Percentiles rank a stretch among this genome's conserved stretches.
phyloP scores from a whole-genome alignment of 1,140 invertebrate species.

The Drosophila bocqueti region DNA sequence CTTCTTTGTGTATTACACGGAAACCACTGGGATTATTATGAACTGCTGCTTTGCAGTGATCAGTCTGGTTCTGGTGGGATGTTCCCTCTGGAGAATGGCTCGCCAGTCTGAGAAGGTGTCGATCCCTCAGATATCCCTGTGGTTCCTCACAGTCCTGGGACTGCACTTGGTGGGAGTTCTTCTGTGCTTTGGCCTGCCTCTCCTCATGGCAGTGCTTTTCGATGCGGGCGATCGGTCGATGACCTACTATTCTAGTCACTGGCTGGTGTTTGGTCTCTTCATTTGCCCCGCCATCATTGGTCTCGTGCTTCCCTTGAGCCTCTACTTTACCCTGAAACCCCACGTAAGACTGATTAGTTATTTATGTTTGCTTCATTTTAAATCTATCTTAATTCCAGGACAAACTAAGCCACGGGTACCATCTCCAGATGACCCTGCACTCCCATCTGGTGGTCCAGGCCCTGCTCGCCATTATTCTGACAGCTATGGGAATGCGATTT shows the following conservation, averaged over 20 bases:
- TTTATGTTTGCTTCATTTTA: not conserved
- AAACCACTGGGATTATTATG: conserved; percentile 86
- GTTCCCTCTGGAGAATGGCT: conserved; percentile 65
- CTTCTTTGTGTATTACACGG: conserved; percentile 88
- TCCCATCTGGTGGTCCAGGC: conserved; percentile 53
- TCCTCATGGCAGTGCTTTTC: conserved; percentile 85
- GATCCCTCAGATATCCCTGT: conserved; percentile 19
- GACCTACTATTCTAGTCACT: conserved; percentile 89
- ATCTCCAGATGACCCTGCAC: conserved; percentile 63
- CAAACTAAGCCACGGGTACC: conserved; percentile 43
- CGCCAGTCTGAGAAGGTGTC: conserved; percentile 24
- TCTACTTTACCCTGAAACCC: conserved; percentile 62
- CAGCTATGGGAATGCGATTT: conserved; percentile 44
- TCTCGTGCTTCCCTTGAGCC: conserved; percentile 45
- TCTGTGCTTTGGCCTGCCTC: conserved; percentile 85
- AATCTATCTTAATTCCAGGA: conserved; percentile 16
- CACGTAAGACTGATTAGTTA: conserved; percentile 86
- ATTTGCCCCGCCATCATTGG: conserved; percentile 86
- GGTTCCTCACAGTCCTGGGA: conserved; percentile 49
- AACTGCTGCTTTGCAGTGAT: conserved; percentile 87
- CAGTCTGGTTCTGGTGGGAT: conserved; percentile 88
- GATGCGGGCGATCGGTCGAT: conserved; percentile 85
- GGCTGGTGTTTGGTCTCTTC: conserved; percentile 87
- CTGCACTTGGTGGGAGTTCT: conserved; percentile 52
- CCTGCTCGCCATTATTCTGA: conserved; percentile 42